phyloP scores from a whole-genome alignment of 1,140 invertebrate species.

The Anoplophora glabripennis region DNA sequence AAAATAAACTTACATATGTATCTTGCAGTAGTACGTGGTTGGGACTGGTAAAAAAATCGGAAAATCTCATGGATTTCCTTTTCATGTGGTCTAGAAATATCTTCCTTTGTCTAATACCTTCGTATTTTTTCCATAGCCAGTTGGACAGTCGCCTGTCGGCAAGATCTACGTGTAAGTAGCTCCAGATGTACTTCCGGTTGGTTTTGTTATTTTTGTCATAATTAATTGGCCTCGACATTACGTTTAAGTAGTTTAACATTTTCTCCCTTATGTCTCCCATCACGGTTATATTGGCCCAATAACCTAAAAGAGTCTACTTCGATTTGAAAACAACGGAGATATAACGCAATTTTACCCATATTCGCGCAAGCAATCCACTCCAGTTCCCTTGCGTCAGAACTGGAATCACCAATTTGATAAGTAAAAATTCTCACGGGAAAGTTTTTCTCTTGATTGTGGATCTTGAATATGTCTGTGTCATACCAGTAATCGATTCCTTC shows the following conservation, averaged over 20 bases:
- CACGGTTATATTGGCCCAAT: constrained; percentile 90
- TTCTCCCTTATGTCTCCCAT: constrained; percentile 91
- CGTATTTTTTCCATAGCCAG: constrained; percentile 81
- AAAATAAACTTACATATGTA: constrained; percentile 29
- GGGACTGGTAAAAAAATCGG: constrained; percentile 25
- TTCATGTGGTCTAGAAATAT: constrained; percentile 62
- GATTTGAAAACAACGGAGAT: background rate
- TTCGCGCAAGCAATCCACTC: constrained; percentile 98
- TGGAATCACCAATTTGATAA: constrained; percentile 93
- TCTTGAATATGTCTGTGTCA: constrained; percentile 84
- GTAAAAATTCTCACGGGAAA: constrained; percentile 94
- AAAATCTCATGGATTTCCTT: constrained; percentile 33
- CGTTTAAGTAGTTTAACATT: constrained; percentile 87
- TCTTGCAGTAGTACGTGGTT: constrained; percentile 35
- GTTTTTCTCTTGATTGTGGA: constrained; percentile 77
- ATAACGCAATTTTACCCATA: constrained; percentile 55
- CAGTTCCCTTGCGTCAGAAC: constrained; percentile 75
- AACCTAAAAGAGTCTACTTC: constrained; percentile 59
- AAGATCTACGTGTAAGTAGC: constrained; percentile 87
- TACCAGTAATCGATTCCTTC: constrained; percentile 95
- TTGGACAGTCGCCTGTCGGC: constrained; percentile 86
- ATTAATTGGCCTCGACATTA: constrained; percentile 85
- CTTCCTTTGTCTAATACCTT: constrained; percentile 73
- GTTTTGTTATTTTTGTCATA: constrained; percentile 75
- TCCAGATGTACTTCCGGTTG: constrained; percentile 68